phyloP scores from a whole-genome alignment of 1,140 invertebrate genomes.

The Hormaphis cornu region DNA sequence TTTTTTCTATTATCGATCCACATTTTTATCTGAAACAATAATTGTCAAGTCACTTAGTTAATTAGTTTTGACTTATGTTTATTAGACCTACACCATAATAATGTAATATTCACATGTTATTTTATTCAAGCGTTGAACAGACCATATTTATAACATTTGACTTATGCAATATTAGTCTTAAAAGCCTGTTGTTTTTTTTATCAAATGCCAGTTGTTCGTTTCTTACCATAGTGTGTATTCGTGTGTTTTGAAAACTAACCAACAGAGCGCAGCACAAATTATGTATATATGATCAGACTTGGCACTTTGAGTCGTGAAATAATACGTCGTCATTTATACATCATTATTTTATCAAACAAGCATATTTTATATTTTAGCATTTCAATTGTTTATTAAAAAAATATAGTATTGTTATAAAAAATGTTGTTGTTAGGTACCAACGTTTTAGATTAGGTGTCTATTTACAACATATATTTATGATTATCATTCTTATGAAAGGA shows the following conservation, averaged over 20 bases:
- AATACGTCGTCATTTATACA: too few relatives aligned
- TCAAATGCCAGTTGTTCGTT: neutral
- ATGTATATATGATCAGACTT: too few relatives aligned
- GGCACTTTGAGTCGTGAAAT: too few relatives aligned
- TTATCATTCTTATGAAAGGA: too few relatives aligned
- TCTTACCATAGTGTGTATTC: neutral
- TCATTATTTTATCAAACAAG: too few relatives aligned
- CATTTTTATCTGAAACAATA: conserved; percentile 9
- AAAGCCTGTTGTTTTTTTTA: too few relatives aligned
- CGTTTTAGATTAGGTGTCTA: too few relatives aligned
- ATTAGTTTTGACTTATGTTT: neutral
- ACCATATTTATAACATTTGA: neutral
- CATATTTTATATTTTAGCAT: too few relatives aligned
- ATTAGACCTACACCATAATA: neutral
- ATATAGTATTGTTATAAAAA: too few relatives aligned
- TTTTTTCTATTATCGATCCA: neutral
- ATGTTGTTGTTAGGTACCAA: too few relatives aligned
- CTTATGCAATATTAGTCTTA: neutral
- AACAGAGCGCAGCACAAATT: conserved; percentile 11
- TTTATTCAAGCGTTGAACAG: neutral
- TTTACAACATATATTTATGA: too few relatives aligned
- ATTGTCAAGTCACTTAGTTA: neutral
- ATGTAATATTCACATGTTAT: neutral
- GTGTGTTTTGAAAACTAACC: neutral
- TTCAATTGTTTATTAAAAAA: too few relatives aligned